Base-by-base conservation (phyloP, 2,888 invertebrate species). In the Meliscaeva auricollis region DNA sequence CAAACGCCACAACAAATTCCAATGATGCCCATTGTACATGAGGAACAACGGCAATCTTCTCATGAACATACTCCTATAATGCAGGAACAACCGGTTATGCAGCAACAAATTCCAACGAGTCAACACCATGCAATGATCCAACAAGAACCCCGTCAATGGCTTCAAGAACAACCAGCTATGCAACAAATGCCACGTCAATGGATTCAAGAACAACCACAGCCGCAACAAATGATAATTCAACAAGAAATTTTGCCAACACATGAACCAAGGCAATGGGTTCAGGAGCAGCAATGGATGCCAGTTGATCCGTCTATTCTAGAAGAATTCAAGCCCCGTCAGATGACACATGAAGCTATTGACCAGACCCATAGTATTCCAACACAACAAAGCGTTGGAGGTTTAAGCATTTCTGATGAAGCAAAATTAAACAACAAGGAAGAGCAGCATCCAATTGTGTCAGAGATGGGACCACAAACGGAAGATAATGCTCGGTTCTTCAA, bases 391-490 rank as follows among this genome's bases (percentile, higher is more conserved):
- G 5, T 15, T 22, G 60, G 46, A 17, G 22, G 26, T 15, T 15
- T 79, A n/a, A 52, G 32, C 8, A 66, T 70, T n/a, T 58, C 79
- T 9, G 8, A 69, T 6, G 79, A 64, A 44, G 32, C 20, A 1
- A 62, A 62, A n/a, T 1, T 64, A 15, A 46, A 75, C 2, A 74
- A 52, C n/a, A 79, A 52, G 20, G 84, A 66, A 1, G 44, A 73
- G 6, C 66, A 81, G 9, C 72, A 69, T 1, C 80, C 85, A 54
- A 73, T 85, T 6, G 85, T 85, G 0, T 68, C 85, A 0, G 81
- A 85, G 35, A 81, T 85, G 81, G 85, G 64, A 17, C 85, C 85
- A 30, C 85, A 85, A 52, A 50, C 20, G 8, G 85, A 85, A 15
- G 85, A 81, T 11, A 46, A 81, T 15, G 76, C 72, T 11, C 58